A percentile compares a stretch with the other conserved stretches of the same genome.
phyloP scores from a whole-genome alignment of 2,113 vertebrate species.

The Hyperoodon ampullatus region DNA sequence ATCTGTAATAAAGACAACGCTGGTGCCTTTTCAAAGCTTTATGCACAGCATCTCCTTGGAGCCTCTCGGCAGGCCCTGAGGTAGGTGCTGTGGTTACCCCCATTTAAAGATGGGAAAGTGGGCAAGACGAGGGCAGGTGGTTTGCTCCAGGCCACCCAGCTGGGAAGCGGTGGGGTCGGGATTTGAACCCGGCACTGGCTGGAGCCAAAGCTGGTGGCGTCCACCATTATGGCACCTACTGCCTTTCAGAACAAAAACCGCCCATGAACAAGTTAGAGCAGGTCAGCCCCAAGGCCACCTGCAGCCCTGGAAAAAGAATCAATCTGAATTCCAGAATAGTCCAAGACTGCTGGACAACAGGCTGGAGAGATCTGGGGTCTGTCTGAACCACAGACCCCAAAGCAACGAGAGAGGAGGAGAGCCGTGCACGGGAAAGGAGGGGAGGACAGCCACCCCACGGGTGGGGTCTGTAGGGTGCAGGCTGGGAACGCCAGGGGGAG shows the following conservation, averaged over 20 bases:
- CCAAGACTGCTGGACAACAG: not conserved
- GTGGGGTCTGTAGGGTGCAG: not conserved
- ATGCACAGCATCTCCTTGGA: accelerated
- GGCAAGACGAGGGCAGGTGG: not conserved
- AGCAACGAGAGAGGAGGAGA: not conserved
- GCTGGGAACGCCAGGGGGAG: accelerated
- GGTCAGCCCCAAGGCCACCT: accelerated
- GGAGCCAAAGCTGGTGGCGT: not conserved
- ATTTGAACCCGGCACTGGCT: not conserved
- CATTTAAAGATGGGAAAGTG: not conserved
- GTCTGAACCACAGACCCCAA: no score
- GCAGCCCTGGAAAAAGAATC: not conserved
- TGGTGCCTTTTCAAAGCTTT: not conserved
- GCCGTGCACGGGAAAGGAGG: not conserved
- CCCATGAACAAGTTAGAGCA: not conserved
- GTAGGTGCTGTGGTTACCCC: no score
- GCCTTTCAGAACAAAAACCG: not conserved
- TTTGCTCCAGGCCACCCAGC: not conserved
- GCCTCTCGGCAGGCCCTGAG: not conserved
- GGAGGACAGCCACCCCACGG: not conserved
- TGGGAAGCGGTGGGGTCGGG: not conserved
- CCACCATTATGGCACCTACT: not conserved
- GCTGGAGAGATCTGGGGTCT: not conserved
- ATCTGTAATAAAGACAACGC: accelerated
- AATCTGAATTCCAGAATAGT: not conserved